Evolutionary conservation across 2,113 vertebrate genomes (phyloP).

Genomic region (Eclectus roratus): DNA sequence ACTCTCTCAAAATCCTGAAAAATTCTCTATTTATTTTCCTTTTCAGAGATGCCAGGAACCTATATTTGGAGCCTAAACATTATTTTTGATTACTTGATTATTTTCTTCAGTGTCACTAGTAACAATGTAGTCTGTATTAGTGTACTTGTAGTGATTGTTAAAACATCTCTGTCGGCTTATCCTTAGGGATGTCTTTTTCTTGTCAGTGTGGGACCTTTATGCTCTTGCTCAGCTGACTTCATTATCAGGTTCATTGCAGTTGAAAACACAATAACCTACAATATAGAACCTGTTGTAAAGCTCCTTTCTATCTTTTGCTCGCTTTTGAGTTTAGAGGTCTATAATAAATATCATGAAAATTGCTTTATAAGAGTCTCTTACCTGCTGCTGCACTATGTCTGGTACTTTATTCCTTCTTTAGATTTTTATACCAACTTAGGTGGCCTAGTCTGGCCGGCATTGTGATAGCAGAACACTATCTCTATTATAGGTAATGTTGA

Average conservation of each 20-base stretch:
- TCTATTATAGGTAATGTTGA: slow-evolving; percentile 2
- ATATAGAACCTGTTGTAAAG: slow-evolving; percentile 41
- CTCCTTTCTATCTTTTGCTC: slow-evolving; percentile 29
- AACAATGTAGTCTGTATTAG: slow-evolving; percentile 27
- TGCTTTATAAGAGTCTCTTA: slow-evolving; percentile 42
- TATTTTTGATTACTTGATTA: slow-evolving; percentile 31
- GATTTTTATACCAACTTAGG: slow-evolving; percentile 27
- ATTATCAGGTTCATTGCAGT: slow-evolving; percentile 59
- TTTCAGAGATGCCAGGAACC: slow-evolving; percentile 37
- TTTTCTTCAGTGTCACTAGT: slow-evolving; percentile 43
- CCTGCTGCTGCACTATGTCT: slow-evolving; percentile 29
- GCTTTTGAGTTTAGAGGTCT: slow-evolving; percentile 44
- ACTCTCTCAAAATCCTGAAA: slow-evolving; percentile 28
- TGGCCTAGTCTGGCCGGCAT: neutral
- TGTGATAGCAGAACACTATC: slow-evolving; percentile 3
- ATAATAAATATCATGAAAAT: slow-evolving; percentile 56
- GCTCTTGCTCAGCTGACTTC: slow-evolving; percentile 52
- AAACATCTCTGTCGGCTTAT: slow-evolving; percentile 17
- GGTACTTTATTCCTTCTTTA: slow-evolving; percentile 26
- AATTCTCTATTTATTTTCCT: slow-evolving; percentile 50
- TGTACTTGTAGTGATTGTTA: slow-evolving; percentile 35
- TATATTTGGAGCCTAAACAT: slow-evolving; percentile 47
- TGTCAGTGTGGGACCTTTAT: slow-evolving; percentile 65
- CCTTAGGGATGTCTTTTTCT: slow-evolving; percentile 50
- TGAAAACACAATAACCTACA: slow-evolving; percentile 59